Base-by-base conservation (phyloP, 2,888 invertebrate species). In the Rhabditophanes sp. region DNA sequence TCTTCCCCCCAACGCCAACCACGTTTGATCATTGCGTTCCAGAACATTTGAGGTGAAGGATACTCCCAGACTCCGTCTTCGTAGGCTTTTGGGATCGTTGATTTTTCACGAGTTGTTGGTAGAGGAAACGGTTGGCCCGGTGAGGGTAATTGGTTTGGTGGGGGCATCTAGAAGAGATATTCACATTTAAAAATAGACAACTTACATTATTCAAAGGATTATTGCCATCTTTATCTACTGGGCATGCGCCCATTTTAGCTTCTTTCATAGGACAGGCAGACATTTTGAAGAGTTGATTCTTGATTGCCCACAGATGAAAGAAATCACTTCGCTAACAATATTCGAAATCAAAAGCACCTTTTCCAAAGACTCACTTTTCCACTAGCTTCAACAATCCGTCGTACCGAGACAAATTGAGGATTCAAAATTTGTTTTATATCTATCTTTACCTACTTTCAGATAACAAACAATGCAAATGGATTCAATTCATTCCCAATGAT, bases 11-110 rank as follows among this genome's bases (percentile, higher is more conserved):
- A 72, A 21, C 68, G 53, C 71, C 72, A 73, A 14, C 72, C n/a
- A 72, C 93, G 96, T 34, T 87, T 76, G 18, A 93, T 71, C 96
- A 96, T 96, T 1, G 96, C 96, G 74, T 96, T 96, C 96, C 96
- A 99, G 68, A 96, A 96, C 96, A 99, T 96, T 67, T 93, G 93
- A 58, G 84, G 81, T 34, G 93, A 93, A 6, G 64, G 64, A 27
- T 64, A 64, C 9, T 44, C 44, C 64, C 64, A 64, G 2, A 55
- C 56, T 6, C 26, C 34, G 11, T 74, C 74, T 19, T 77, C 76
- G n/a, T n/a, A n/a, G 0, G 82, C 79, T 45, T 70, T 71, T 2
- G 74, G 74, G 35, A 74, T 74, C 4, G 64, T 64, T 0, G 90
- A 90, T 7, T 77, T 74, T 68, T 85, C 78, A 46, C 93, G 75